phyloP scores from a whole-genome alignment of 2,797 vertebrate species.

The Neoniphon sammara region DNA sequence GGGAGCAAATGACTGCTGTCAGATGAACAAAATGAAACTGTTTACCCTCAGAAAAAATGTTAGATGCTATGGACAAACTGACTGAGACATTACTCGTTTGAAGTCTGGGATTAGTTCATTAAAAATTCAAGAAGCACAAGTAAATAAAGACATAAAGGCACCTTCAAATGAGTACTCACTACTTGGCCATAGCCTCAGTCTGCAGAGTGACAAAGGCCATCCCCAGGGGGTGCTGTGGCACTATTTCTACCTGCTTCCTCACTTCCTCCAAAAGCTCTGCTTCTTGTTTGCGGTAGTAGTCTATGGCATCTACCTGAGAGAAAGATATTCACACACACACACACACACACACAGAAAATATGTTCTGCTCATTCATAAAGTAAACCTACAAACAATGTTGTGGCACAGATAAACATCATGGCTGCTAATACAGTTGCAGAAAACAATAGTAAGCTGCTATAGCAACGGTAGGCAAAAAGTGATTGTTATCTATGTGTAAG shows the following conservation, averaged over 20 bases:
- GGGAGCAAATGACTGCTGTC: constrained; percentile 32
- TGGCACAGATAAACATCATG: not conserved
- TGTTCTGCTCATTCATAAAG: no score
- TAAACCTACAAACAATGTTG: no score
- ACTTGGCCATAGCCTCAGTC: constrained; percentile 90
- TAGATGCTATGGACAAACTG: not conserved
- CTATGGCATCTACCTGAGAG: constrained; percentile 90
- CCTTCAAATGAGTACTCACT: constrained; percentile 83
- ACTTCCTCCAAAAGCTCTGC: constrained; percentile 81
- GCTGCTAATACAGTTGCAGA: not conserved
- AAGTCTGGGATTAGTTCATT: not conserved
- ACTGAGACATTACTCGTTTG: not conserved
- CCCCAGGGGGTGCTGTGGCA: constrained; percentile 85
- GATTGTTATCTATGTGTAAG: not conserved
- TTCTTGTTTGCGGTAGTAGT: constrained; percentile 85
- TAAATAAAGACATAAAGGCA: not conserved
- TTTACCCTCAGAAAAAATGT: not conserved
- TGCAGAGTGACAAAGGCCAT: constrained; percentile 94
- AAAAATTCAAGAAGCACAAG: not conserved
- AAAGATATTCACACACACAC: not conserved
- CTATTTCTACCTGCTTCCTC: constrained; percentile 74
- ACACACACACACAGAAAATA: no score
- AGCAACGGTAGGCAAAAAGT: not conserved
- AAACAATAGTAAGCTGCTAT: not conserved
- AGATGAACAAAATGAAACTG: constrained; percentile 14